phyloP scores from a whole-genome alignment of 2,888 invertebrate species.

The Phyto melanocephala region DNA sequence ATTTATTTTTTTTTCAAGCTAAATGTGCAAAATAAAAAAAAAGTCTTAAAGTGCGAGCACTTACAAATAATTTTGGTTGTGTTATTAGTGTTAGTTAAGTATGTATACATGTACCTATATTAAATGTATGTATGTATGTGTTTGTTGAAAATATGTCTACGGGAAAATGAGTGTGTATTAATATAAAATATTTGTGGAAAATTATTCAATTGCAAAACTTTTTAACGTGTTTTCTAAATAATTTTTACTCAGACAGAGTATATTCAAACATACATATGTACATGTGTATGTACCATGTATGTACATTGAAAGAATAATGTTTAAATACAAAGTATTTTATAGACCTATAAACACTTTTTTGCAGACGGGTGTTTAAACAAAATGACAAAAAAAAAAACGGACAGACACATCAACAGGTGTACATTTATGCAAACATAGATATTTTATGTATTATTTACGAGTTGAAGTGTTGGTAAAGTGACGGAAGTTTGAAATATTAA shows the following conservation, averaged over 20 bases:
- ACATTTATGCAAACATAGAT: background rate
- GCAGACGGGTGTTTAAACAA: background rate
- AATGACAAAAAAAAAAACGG: too few relatives aligned
- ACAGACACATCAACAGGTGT: background rate
- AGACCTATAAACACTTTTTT: conserved; percentile 38
- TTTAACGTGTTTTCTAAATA: conserved; percentile 24
- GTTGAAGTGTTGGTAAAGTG: background rate
- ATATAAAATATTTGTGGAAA: background rate
- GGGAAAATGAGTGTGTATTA: background rate
- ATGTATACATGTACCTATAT: too few relatives aligned
- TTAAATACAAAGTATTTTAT: conserved; percentile 44
- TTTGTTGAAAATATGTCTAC: conserved; percentile 1
- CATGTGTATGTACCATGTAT: background rate
- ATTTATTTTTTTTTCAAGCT: conserved; percentile 29
- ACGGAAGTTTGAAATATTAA: conserved; percentile 21
- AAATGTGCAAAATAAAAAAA: conserved; percentile 48
- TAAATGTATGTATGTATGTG: too few relatives aligned
- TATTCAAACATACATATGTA: background rate
- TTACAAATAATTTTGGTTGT: background rate
- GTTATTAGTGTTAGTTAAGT: too few relatives aligned
- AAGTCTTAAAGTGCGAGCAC: too few relatives aligned
- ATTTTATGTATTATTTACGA: background rate
- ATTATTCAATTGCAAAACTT: conserved; percentile 36
- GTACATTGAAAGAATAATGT: background rate
- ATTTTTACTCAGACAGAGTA: conserved; percentile 7